Evolutionary conservation across 1,140 invertebrate species (phyloP), one percentile per base, ranked within the genome.

Genomic region (Diachasmimorpha longicaudata): DNA sequence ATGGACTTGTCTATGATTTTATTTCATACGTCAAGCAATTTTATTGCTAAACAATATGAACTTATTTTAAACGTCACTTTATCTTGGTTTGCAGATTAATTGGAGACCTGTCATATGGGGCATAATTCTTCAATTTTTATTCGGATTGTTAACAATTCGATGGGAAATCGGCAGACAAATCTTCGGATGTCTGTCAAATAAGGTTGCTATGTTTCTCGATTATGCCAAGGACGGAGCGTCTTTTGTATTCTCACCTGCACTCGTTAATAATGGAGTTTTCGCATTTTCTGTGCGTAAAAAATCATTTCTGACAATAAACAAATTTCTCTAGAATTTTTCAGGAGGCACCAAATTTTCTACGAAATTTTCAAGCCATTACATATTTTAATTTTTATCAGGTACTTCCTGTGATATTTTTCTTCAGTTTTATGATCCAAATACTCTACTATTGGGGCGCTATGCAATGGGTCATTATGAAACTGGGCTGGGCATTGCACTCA

Each of bases 361-460:
- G 31, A 31, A 31, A 31, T 31, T 31, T 31, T 31, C 31, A 6
- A 31, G 31, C 31, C 31, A 31, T 31, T 31, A 3, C 2, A 31
- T 31, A 6, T 31, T 6, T 31, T 6, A 31, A 31, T 31, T 31
- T 31, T 55, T 89, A 91, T 58, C 85, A 96, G 95, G 91, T 93
- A 0, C 86, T 97, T 16, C 93, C 96, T 0, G 95, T 97, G 0
- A 96, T 98, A 67, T 96, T 96, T 88, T 98, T 97, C 90, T 95
- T 98, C 83, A 95, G 95, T 82, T 96, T 97, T 85, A 88, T 95
- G 75, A 93, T 97, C 13, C 94, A 96, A 81, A 91, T 98, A 11
- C 86, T 98, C 11, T 98, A 96, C 87, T 97, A 97, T 87, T 92
- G 93, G 85, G 97, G 96, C 4, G 90, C 92, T 0, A 94, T 99